Conservation (phyloP, 2,797 vertebrate species). For the Trachurus trachurus region DNA sequence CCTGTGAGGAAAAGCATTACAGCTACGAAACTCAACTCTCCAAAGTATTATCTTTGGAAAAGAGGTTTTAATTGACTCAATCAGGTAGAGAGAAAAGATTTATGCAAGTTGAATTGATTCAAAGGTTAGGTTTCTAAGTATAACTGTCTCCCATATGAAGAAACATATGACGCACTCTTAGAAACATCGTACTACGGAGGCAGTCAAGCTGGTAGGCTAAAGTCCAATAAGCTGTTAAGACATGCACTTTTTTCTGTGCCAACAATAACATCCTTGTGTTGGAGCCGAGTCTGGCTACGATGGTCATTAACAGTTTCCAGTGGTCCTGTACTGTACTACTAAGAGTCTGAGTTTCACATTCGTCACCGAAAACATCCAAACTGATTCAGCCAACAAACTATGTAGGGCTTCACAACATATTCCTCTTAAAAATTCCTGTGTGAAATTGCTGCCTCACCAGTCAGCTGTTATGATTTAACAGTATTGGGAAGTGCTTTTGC, state of each 20-base stretch:
- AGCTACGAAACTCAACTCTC: constrained; percentile 53
- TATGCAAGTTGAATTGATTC: constrained; percentile 45
- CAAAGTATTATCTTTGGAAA: constrained; percentile 69
- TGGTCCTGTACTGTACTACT: constrained; percentile 45
- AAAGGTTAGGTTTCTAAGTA: constrained; percentile 63
- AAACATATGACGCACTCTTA: constrained; percentile 65
- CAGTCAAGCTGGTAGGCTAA: constrained; percentile 53
- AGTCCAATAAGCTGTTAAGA: constrained; percentile 73
- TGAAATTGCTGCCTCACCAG: constrained; percentile 41
- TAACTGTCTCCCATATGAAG: constrained; percentile 55
- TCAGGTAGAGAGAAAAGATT: constrained; percentile 58
- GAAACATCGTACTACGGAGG: constrained; percentile 56
- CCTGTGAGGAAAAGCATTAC: constrained; percentile 35
- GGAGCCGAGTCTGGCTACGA: constrained; percentile 36
- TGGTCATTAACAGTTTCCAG: constrained; percentile 54
- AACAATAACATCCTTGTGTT: constrained; percentile 78
- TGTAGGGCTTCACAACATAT: constrained; percentile 35
- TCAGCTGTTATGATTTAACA: constrained; percentile 61
- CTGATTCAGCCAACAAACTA: constrained; percentile 50
- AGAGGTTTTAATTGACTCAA: constrained; percentile 71
- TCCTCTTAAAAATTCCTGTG: constrained; percentile 26
- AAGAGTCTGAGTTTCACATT: constrained; percentile 52
- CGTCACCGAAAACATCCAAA: constrained; percentile 47
- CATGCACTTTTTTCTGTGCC: constrained; percentile 61
- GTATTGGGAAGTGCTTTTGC: constrained; percentile 33